phyloP scores from a whole-genome alignment of 2,797 vertebrate genomes.

The Sarcoramphus papa region DNA sequence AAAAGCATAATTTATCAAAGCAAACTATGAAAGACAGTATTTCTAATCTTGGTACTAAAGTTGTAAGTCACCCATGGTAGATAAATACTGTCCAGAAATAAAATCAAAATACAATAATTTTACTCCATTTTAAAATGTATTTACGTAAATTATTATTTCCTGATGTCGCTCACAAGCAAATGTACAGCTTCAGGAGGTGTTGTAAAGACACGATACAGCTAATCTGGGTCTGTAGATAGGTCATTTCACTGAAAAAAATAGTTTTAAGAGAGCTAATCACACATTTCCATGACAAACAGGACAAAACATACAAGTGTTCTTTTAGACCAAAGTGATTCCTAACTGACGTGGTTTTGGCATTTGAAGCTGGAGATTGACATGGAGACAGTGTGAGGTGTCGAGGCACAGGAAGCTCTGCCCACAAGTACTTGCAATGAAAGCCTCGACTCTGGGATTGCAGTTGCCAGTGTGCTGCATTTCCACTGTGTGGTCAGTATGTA shows the following conservation, averaged over 20 bases:
- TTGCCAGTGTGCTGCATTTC: neutral
- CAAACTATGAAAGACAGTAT: neutral
- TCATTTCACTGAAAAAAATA: neutral
- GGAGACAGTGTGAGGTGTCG: neutral
- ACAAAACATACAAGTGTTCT: neutral
- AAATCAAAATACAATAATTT: neutral
- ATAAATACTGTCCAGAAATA: neutral
- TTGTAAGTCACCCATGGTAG: neutral
- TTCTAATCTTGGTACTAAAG: neutral
- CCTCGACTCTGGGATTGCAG: neutral
- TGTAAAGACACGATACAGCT: neutral
- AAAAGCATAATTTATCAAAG: neutral
- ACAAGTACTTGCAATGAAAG: neutral
- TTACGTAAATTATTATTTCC: neutral
- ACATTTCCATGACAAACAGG: neutral
- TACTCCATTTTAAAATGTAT: neutral
- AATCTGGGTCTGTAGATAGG: neutral
- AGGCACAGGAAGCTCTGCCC: neutral
- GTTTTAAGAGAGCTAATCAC: neutral
- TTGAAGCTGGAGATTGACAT: neutral
- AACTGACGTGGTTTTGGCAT: accelerated
- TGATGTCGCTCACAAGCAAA: neutral
- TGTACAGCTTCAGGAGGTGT: neutral
- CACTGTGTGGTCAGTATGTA: neutral
- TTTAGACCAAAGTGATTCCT: neutral